Conservation (phyloP, 2,888 invertebrate genomes). For the Panzeria rudis region DNA sequence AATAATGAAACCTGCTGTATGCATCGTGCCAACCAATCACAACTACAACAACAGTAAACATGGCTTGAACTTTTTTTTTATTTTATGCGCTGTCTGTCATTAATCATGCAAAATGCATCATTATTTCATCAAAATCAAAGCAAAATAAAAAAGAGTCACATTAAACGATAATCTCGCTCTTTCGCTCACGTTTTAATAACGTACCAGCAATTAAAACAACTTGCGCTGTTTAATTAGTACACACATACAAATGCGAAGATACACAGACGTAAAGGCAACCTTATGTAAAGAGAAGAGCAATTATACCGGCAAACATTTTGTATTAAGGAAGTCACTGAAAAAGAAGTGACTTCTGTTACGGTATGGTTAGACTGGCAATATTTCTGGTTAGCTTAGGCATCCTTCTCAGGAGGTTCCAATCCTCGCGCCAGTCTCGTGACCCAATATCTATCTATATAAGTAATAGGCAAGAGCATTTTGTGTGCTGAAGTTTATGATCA, state of each 20-base stretch:
- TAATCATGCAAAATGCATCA: constrained; percentile 55
- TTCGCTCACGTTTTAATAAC: constrained; percentile 39
- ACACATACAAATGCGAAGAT: not conserved
- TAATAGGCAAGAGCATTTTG: too few relatives aligned
- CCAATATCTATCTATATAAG: too few relatives aligned
- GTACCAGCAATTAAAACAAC: constrained; percentile 51
- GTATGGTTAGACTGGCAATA: too few relatives aligned
- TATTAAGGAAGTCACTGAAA: not conserved
- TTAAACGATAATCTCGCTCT: constrained; percentile 48
- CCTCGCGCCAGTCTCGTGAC: too few relatives aligned
- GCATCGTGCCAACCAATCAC: constrained; percentile 27
- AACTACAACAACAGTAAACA: constrained; percentile 5
- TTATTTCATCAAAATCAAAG: constrained; percentile 43
- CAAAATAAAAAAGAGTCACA: constrained; percentile 30
- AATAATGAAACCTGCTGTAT: constrained; percentile 40
- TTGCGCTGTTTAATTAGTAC: constrained; percentile 53
- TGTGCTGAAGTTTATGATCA: too few relatives aligned
- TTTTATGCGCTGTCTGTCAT: constrained; percentile 36
- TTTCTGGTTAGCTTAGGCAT: too few relatives aligned
- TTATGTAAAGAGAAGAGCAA: constrained; percentile 12
- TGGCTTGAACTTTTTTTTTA: constrained; percentile 12
- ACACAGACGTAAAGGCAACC: not conserved
- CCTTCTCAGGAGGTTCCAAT: too few relatives aligned
- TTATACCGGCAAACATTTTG: not conserved
- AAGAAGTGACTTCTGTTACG: not conserved